phyloP scores from a whole-genome alignment of 1,140 invertebrate species.

The Pogonognathellus flavescens region DNA sequence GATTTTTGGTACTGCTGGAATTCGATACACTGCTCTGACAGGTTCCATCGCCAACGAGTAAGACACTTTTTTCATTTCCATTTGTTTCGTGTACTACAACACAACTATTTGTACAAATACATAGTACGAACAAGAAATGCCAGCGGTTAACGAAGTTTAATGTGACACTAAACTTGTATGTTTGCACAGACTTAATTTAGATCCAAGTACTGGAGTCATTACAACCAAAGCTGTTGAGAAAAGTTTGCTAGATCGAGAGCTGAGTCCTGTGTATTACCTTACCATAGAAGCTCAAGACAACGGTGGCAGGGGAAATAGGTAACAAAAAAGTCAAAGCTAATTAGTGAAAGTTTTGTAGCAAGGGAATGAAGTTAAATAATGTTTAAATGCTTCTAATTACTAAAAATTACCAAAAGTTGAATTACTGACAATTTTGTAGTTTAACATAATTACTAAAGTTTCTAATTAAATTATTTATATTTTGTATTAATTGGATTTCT shows the following conservation, averaged over 20 bases:
- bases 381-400: neutral
- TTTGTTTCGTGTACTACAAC: neutral
- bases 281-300: slow-evolving; percentile 93
- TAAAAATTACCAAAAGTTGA: neutral
- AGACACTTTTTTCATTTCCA: slow-evolving; percentile 69
- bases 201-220: slow-evolving; percentile 85
- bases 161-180: neutral
- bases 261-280: slow-evolving; percentile 86
- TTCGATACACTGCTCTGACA: slow-evolving; percentile 86
- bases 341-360: neutral
- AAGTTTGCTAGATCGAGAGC: slow-evolving; percentile 87
- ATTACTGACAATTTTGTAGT: neutral
- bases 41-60: slow-evolving; percentile 87
- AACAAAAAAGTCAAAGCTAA: slow-evolving; percentile 35
- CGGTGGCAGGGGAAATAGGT: slow-evolving; percentile 85
- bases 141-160: too few species aligned
- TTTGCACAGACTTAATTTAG: slow-evolving; percentile 80
- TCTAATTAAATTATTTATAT: neutral
- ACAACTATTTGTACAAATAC: slow-evolving; percentile 61
- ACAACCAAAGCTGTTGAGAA: slow-evolving; percentile 81
- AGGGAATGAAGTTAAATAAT: neutral
- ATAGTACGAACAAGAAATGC: too few species aligned
- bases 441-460: neutral
- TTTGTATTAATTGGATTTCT: neutral
- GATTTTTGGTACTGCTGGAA: slow-evolving; percentile 85